A percentile compares a stretch with the other conserved stretches of the same genome.
Evolutionary conservation across 2,888 invertebrate genomes (phyloP).

Genomic region (Volucella zonaria): DNA sequence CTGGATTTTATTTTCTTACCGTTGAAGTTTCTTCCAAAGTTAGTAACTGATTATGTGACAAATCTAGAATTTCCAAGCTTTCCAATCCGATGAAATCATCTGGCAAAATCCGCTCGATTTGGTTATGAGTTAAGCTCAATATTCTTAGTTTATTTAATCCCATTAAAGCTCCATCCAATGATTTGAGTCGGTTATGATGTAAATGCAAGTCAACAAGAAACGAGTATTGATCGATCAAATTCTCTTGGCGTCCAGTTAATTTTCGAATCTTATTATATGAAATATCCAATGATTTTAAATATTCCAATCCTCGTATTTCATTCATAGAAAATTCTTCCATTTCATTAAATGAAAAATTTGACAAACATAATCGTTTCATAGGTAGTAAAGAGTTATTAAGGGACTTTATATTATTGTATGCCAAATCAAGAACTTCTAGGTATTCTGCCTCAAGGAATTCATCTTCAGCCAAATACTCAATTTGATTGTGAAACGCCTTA

Average conservation of each 20-base stretch:
- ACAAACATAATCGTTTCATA: constrained; percentile 86
- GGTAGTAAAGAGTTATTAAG: constrained; percentile 89
- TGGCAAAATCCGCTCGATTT: constrained; percentile 88
- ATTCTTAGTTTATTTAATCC: constrained; percentile 89
- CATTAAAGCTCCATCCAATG: constrained; percentile 89
- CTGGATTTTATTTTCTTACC: constrained; percentile 83
- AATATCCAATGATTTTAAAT: constrained; percentile 88
- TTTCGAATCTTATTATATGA: constrained; percentile 89
- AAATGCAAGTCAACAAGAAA: constrained; percentile 88
- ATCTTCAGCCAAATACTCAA: constrained; percentile 89
- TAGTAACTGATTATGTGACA: constrained; percentile 90
- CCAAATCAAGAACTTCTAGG: constrained; percentile 88
- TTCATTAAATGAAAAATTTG: constrained; percentile 90
- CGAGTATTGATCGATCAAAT: constrained; percentile 90
- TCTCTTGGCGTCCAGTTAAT: constrained; percentile 87
- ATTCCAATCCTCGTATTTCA: constrained; percentile 89
- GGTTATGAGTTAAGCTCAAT: constrained; percentile 90
- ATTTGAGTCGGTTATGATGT: constrained; percentile 88
- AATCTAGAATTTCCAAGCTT: constrained; percentile 88
- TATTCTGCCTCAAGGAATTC: constrained; percentile 89
- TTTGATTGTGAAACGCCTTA: constrained; percentile 88
- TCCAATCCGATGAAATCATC: constrained; percentile 91
- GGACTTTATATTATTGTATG: constrained; percentile 88
- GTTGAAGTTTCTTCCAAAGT: constrained; percentile 92
- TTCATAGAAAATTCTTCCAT: constrained; percentile 91